Base-by-base conservation (phyloP, 2,888 invertebrate species). In the Proisotoma minuta region DNA sequence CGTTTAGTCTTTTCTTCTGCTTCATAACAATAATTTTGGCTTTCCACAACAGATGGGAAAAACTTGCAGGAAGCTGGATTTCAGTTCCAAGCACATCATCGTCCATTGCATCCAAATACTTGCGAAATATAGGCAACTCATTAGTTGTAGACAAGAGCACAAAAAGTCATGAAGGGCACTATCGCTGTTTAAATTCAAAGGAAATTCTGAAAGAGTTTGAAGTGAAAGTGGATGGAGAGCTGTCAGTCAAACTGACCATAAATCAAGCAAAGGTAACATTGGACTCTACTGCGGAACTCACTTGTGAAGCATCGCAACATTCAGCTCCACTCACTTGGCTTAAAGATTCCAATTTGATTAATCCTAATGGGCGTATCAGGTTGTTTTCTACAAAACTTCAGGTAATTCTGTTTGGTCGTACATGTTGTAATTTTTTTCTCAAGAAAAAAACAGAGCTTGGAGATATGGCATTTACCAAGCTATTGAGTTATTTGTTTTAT, bases 301-400 rank as follows among this genome's bases (percentile, higher is more conserved):
- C 68, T 20, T 72, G 72, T 59, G 39, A 51, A 39, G 61, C 69
- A 40, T 63, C 69, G 23, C 34, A 29, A 40, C 62, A 62, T 53
- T 64, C 69, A 28, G 84, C 89, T 58, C 82, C 85, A 74, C 82
- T 91, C 63, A 83, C 83, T 75, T 93, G 92, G 92, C 81, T 87
- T 75, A 72, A 72, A 59, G 72, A 72, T 59, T 62, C 69, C 39
- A 68, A 69, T 62, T 54, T 70, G 57, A 69, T 72, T 49, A 72
- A 69, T 64, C 68, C 72, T n/a, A 68, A 69, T 47, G 72, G 72
- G 56, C 62, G 72, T 2, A 50, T 69, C 40, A 62, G 72, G 18
- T 67, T 72, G 34, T 63, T 72, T 47, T 63, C 66, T 22, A 69
- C 66, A 39, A 72, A 69, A 50, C 66, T 72, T 27, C 72, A 72